Evolutionary conservation across 2,888 invertebrate species (phyloP).

Genomic region (Microctonus brassicae): DNA sequence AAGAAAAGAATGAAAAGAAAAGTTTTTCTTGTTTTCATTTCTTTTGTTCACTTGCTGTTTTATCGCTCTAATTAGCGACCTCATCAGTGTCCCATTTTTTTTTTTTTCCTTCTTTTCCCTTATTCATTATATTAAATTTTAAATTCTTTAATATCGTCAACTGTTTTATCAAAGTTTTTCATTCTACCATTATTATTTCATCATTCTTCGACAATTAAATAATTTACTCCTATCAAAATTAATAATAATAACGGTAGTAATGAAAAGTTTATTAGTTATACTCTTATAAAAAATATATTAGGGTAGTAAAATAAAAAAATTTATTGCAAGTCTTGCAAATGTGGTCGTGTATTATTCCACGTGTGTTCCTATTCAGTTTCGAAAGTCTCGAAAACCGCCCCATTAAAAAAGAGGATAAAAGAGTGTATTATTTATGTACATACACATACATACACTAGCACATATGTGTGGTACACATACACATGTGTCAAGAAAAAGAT

Average conservation of each 20-base stretch:
- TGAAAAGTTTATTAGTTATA: constrained; percentile 28
- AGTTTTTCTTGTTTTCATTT: neutral
- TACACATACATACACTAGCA: neutral
- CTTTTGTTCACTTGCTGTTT: neutral
- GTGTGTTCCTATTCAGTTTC: neutral
- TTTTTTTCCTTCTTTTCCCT: neutral
- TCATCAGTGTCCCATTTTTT: neutral
- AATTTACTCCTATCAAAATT: neutral
- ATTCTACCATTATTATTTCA: no score
- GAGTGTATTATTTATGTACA: constrained; percentile 5
- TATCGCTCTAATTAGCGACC: neutral
- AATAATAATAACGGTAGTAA: no score
- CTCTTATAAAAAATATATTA: neutral
- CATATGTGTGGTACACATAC: neutral
- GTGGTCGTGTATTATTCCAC: constrained; percentile 30
- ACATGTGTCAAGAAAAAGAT: neutral
- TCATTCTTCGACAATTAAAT: neutral
- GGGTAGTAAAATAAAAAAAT: neutral
- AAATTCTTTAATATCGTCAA: neutral
- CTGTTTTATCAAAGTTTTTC: neutral
- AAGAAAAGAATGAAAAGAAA: neutral
- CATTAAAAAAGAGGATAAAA: constrained; percentile 25
- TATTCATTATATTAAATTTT: neutral
- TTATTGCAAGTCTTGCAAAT: constrained; percentile 18
- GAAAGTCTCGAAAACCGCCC: constrained; percentile 32